Evolutionary conservation across 2,113 vertebrate genomes (phyloP).

Genomic region (Hipposideros armiger): DNA sequence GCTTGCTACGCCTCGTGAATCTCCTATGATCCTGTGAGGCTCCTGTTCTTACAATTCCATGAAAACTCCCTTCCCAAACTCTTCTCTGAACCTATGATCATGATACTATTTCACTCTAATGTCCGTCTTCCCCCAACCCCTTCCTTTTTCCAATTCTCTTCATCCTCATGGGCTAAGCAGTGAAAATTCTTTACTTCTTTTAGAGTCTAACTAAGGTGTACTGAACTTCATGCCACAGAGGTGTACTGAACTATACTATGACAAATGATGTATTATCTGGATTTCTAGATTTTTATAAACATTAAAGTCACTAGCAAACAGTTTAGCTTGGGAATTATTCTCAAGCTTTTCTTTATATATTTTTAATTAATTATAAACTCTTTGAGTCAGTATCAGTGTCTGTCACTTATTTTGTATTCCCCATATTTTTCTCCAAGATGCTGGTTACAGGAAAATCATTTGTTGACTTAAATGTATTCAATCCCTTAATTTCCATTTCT

Average conservation of each 20-base stretch:
- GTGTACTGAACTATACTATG: background rate
- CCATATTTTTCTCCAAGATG: background rate
- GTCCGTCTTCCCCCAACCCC: too few species aligned
- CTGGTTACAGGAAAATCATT: background rate
- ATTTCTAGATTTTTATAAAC: background rate
- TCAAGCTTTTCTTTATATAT: background rate
- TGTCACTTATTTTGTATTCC: background rate
- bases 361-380: background rate
- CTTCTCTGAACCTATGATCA: background rate
- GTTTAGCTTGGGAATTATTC: background rate
- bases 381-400: background rate
- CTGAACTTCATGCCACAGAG: background rate
- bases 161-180: rapidly evolving
- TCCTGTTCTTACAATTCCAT: background rate
- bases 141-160: background rate
- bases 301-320: background rate
- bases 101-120: background rate
- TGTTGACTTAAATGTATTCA: background rate
- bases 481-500: background rate
- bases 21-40: background rate
- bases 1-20: background rate
- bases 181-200: background rate
- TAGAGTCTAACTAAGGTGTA: background rate
- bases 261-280: background rate
- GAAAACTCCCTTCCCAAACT: background rate